A percentile compares a stretch with the other conserved stretches of the same genome.
Conservation (phyloP, 2,797 vertebrate species). For the Chaetophractus vellerosus region DNA sequence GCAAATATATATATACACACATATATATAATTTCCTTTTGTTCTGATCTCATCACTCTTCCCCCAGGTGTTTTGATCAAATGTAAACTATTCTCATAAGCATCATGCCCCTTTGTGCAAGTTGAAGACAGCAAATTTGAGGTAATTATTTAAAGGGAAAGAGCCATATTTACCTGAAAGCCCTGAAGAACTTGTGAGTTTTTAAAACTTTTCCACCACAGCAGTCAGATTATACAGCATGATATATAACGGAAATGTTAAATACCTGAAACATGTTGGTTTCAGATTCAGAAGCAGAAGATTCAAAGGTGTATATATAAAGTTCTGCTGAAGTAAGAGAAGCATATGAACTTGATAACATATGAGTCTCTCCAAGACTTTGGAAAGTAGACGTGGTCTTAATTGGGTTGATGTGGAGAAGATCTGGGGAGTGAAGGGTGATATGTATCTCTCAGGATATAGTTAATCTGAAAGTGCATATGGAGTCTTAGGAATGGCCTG, state of each 20-base stretch:
- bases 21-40: background rate
- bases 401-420: background rate
- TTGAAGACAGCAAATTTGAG: constrained; percentile 9
- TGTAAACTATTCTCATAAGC: background rate
- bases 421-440: rapidly evolving
- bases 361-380: background rate
- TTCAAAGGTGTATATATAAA: background rate
- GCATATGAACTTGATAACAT: background rate
- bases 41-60: background rate
- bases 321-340: background rate
- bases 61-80: background rate
- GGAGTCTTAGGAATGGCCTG: background rate
- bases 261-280: background rate
- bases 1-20: background rate
- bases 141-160: background rate
- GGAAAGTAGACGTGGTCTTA: background rate
- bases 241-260: background rate
- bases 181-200: background rate
- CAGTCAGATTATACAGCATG: background rate
- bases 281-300: background rate
- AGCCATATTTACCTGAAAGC: background rate
- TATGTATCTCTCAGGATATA: background rate
- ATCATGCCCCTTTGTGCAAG: background rate
- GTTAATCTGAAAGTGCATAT: background rate
- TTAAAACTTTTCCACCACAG: background rate